These are phyloP conservation scores for Protomyctophum bolini DNA, from an alignment of 2,113 vertebrate species.

Conservation along the genomic window DNA sequence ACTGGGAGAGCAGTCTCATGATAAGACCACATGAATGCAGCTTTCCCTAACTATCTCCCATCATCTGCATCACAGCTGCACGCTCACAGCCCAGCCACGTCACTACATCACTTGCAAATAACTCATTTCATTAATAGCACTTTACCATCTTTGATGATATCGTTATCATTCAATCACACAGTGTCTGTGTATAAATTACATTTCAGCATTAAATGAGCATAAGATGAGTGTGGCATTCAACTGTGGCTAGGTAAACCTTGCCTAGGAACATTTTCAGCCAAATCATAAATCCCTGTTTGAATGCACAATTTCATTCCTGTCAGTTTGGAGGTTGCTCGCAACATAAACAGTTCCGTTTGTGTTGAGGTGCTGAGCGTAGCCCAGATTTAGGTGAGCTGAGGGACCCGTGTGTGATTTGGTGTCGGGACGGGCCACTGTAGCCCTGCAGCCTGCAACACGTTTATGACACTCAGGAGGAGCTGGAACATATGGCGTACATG, in stretches of 20 bases:
- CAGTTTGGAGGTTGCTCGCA: conserved; percentile 52
- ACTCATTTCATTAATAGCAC: neutral
- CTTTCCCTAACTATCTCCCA: neutral
- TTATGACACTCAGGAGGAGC: conserved; percentile 62
- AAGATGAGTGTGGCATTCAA: no score
- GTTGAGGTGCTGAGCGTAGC: conserved; percentile 67
- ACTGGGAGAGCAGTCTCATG: neutral
- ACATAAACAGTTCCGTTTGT: conserved; percentile 70
- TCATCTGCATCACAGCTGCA: conserved; percentile 14
- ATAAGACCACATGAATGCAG: neutral
- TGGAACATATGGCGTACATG: conserved; percentile 63
- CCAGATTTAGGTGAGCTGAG: conserved; percentile 67
- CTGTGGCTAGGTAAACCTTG: no score
- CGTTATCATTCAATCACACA: neutral
- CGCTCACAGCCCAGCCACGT: neutral
- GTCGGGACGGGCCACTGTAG: conserved; percentile 61
- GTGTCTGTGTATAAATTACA: no score
- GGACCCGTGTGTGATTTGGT: conserved; percentile 62
- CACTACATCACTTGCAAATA: neutral
- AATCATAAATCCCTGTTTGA: conserved; percentile 58
- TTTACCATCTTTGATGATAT: neutral
- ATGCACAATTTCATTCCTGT: conserved; percentile 31
- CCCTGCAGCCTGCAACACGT: conserved; percentile 54
- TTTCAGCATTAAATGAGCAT: no score
- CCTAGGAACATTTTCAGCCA: conserved; percentile 12